Evolutionary conservation across 2,888 invertebrate species (phyloP).

Genomic region (Barypeithes pellucidus): DNA sequence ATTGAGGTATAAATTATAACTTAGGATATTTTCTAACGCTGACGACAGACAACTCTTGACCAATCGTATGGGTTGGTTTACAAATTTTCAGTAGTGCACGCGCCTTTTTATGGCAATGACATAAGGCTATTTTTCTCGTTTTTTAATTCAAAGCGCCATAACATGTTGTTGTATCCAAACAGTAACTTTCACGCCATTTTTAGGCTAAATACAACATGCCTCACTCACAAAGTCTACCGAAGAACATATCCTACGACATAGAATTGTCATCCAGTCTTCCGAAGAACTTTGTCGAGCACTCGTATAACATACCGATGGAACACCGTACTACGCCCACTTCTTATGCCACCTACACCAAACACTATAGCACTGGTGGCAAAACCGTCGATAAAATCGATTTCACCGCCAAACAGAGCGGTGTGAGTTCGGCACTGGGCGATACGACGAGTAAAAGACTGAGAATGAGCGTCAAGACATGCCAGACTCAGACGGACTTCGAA

Average conservation of each 20-base stretch:
- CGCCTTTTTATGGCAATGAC: no score
- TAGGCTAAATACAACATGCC: slow-evolving; percentile 48
- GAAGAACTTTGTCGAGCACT: slow-evolving; percentile 59
- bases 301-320: slow-evolving; percentile 14
- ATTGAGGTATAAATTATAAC: no score
- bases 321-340: not conserved
- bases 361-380: not conserved
- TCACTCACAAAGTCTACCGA: slow-evolving; percentile 63
- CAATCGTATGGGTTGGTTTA: no score
- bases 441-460: slow-evolving; percentile 61
- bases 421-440: not conserved
- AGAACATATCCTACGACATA: slow-evolving; percentile 59
- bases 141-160: no score
- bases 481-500: slow-evolving; percentile 69
- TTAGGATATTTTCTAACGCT: no score
- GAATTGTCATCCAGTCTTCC: slow-evolving; percentile 62
- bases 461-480: slow-evolving; percentile 69
- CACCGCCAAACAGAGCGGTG: slow-evolving; percentile 4
- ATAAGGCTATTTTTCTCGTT: no score
- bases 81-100: no score
- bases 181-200: no score
- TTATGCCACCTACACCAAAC: slow-evolving; percentile 1
- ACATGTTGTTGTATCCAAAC: no score
- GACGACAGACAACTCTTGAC: no score
- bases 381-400: not conserved